Conservation (phyloP, 1,140 invertebrate genomes). For the Neelides sp. region DNA sequence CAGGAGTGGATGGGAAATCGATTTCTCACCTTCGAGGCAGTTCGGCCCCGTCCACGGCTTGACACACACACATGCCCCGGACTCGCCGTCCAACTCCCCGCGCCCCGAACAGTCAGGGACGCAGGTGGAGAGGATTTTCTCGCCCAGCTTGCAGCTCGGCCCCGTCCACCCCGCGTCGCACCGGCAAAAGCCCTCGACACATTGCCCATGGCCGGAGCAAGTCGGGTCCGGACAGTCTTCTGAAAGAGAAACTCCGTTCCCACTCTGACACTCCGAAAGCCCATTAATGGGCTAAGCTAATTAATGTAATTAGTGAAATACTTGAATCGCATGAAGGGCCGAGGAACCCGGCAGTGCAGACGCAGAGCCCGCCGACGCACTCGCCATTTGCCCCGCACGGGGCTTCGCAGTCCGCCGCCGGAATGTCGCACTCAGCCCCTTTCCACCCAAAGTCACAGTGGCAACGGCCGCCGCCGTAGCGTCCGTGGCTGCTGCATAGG, state of each 20-base stretch:
- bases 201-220: slow-evolving; percentile 81
- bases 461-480: slow-evolving; percentile 88
- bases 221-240: slow-evolving; percentile 73
- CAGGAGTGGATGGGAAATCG: no score
- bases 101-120: slow-evolving; percentile 79
- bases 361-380: slow-evolving; percentile 75
- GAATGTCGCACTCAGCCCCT: slow-evolving; percentile 87
- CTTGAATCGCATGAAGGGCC: slow-evolving; percentile 69
- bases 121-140: slow-evolving; percentile 76
- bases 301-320: no score
- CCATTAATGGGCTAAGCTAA: no score
- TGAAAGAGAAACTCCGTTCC: no score
- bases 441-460: slow-evolving; percentile 95
- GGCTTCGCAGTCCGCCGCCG: slow-evolving; percentile 76
- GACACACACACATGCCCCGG: slow-evolving; percentile 73
- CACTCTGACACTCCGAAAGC: no score
- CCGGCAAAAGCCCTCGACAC: slow-evolving; percentile 81
- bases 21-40: slow-evolving; percentile 71
- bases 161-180: slow-evolving; percentile 94
- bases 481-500: slow-evolving; percentile 87
- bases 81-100: slow-evolving; percentile 75
- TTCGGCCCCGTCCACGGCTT: slow-evolving; percentile 77
- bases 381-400: slow-evolving; percentile 84
- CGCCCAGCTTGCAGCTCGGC: slow-evolving; percentile 34
- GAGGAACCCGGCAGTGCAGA: slow-evolving; percentile 80